Conservation (phyloP, 2,888 invertebrate genomes). For the Boloria euphrosyne region DNA sequence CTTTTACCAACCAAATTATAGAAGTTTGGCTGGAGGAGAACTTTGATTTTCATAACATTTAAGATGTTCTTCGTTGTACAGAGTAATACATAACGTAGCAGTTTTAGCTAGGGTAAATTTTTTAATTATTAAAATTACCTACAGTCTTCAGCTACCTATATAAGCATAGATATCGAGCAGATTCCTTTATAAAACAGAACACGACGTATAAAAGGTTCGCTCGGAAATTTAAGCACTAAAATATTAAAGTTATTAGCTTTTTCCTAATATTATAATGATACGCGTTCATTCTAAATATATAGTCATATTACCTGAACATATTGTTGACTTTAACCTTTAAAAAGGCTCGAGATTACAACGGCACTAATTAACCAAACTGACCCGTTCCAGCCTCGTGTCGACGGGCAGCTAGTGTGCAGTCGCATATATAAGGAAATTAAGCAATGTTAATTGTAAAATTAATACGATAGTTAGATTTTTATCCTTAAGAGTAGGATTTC, state of each 20-base stretch:
- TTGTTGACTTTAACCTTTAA: conserved; percentile 29
- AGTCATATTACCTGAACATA: conserved; percentile 29
- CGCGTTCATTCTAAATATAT: conserved; percentile 35
- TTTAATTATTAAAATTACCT: conserved; percentile 72
- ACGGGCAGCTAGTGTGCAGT: conserved; percentile 49
- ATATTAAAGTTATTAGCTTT: conserved; percentile 61
- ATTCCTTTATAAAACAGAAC: conserved; percentile 60
- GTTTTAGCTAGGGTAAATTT: conserved; percentile 80
- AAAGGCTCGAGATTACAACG: conserved; percentile 52
- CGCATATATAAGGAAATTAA: conserved; percentile 69
- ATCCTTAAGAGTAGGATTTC: conserved; percentile 81
- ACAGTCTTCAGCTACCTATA: conserved; percentile 62
- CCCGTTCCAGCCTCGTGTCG: conserved; percentile 46
- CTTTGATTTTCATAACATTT: conserved; percentile 62
- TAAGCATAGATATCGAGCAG: conserved; percentile 60
- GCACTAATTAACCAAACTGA: conserved; percentile 59
- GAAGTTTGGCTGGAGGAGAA: conserved; percentile 47
- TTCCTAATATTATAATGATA: conserved; percentile 54
- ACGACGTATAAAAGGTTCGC: conserved; percentile 58
- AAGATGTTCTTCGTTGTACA: conserved; percentile 77
- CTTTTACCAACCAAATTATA: conserved; percentile 66
- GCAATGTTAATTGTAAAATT: conserved; percentile 82
- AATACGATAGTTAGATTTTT: conserved; percentile 79
- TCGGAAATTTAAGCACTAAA: conserved; percentile 72
- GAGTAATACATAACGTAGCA: conserved; percentile 73